A percentile compares a stretch with the other conserved stretches of the same genome.
Evolutionary conservation across 30 jellyfish, hydroid and myxozoan genomes (phyloP).

Genomic region (Rhopilema esculentum): DNA sequence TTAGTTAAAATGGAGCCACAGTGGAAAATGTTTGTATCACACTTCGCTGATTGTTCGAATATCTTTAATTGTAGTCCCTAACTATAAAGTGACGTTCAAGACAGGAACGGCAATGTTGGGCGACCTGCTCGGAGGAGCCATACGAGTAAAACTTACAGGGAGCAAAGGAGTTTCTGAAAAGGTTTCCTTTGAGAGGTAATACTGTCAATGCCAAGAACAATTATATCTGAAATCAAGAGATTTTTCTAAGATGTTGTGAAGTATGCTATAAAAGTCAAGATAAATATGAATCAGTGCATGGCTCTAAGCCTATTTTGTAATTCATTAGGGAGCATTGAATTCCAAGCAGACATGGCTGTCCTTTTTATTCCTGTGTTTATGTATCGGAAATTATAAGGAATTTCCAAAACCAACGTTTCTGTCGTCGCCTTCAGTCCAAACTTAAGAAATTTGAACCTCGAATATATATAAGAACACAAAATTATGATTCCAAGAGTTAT

Average conservation of each 20-base stretch:
- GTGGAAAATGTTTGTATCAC: not conserved
- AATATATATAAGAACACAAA: no score
- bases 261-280: no score
- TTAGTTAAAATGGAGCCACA: not conserved
- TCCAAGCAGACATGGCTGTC: no score
- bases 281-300: no score
- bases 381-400: no score
- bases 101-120: constrained; percentile 71
- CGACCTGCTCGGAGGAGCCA: constrained; percentile 52
- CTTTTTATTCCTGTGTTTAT: no score
- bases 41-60: not conserved
- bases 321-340: no score
- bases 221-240: not conserved
- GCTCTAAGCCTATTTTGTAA: no score
- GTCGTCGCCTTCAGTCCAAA: no score
- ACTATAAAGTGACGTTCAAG: constrained; percentile 59
- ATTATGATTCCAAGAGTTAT: no score
- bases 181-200: constrained; percentile 19
- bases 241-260: not conserved
- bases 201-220: not conserved
- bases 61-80: constrained; percentile 33
- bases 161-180: constrained; percentile 11
- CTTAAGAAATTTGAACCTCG: no score
- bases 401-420: no score
- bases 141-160: constrained; percentile 57